Conservation (phyloP, 2,888 invertebrate genomes). For the Drosophila ezoana region DNA sequence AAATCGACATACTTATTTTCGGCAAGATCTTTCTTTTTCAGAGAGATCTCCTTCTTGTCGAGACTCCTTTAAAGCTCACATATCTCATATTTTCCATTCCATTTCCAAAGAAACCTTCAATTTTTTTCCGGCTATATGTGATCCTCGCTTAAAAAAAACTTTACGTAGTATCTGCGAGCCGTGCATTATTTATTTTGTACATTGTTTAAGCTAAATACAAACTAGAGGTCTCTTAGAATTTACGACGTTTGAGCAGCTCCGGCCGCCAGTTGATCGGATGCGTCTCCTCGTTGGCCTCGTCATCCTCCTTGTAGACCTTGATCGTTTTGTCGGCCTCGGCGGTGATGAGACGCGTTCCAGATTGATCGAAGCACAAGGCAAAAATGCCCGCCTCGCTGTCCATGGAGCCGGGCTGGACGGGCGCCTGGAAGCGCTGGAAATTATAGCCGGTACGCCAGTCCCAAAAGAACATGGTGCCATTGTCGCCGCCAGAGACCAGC, state of each 20-base stretch:
- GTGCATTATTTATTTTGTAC: constrained; percentile 23
- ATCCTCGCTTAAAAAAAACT: too few species aligned
- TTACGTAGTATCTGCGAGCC: not conserved
- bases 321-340: constrained; percentile 99
- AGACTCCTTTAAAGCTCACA: too few species aligned
- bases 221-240: constrained; percentile 88
- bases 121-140: too few species aligned
- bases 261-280: constrained; percentile 99
- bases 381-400: constrained; percentile 99
- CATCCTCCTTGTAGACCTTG: constrained; percentile 99
- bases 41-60: too few species aligned
- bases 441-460: constrained; percentile 99
- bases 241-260: constrained; percentile 96
- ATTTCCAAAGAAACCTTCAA: too few species aligned
- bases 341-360: constrained; percentile 97
- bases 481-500: constrained; percentile 98
- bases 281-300: constrained; percentile 96
- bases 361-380: constrained; percentile 97
- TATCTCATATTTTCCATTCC: too few species aligned
- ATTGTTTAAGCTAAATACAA: constrained; percentile 8
- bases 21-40: too few species aligned
- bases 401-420: constrained; percentile 99
- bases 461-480: constrained; percentile 98
- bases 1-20: too few species aligned
- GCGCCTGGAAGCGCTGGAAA: constrained; percentile 96